These are phyloP conservation scores for Syncerus caffer DNA, from an alignment of 2,797 vertebrate genomes.

Conservation along the genomic window DNA sequence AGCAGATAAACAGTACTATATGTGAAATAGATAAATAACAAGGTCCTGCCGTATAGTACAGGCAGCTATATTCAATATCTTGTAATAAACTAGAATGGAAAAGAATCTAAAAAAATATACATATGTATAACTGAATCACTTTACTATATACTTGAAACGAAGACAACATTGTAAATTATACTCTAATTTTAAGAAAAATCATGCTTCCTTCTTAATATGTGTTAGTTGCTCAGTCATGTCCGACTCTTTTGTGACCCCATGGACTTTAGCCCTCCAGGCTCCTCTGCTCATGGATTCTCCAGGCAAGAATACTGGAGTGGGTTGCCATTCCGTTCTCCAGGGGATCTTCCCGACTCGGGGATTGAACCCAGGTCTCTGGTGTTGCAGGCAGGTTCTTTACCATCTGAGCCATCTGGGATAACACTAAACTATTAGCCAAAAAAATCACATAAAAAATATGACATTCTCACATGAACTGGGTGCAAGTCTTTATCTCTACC, in stretches of 20 bases:
- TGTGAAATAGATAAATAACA: not conserved
- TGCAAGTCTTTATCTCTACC: not conserved
- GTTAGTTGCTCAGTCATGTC: not conserved
- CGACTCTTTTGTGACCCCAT: not conserved
- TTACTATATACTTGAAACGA: not conserved
- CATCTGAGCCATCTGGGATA: not conserved
- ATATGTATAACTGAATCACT: not conserved
- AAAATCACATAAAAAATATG: not conserved
- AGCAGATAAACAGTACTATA: not conserved
- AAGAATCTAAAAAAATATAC: not conserved
- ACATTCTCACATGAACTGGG: not conserved
- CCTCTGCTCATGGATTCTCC: not conserved
- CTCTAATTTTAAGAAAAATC: not conserved
- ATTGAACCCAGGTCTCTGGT: not conserved
- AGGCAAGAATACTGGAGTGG: not conserved
- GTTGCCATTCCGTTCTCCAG: not conserved
- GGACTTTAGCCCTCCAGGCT: not conserved
- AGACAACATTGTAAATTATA: not conserved
- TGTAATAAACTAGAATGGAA: not conserved
- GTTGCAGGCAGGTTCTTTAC: not conserved
- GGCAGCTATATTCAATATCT: not conserved
- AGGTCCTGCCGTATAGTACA: not conserved
- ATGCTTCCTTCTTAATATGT: not conserved
- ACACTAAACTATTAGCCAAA: not conserved
- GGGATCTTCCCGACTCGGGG: not conserved